Evolutionary conservation across 2,888 invertebrate genomes (phyloP).

Genomic region (Chelonus formosanus): DNA sequence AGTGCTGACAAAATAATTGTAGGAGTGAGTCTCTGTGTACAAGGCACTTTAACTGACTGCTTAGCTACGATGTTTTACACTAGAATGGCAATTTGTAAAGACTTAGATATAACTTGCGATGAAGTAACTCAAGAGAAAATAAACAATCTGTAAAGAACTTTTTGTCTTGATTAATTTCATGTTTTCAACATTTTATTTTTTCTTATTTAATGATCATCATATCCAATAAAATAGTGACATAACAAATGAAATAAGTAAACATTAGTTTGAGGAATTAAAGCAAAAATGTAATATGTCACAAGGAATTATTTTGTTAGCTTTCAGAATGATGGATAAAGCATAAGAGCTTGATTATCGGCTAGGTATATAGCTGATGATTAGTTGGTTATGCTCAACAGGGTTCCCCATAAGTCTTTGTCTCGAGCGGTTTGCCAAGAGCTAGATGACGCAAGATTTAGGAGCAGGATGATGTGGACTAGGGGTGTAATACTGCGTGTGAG

Average conservation of each 20-base stretch:
- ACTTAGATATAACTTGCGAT: constrained; percentile 1
- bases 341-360: too few relatives aligned
- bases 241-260: too few relatives aligned
- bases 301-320: too few relatives aligned
- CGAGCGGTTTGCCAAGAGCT: not conserved
- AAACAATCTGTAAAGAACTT: too few relatives aligned
- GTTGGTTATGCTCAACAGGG: constrained; percentile 9
- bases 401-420: constrained; percentile 12
- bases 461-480: not conserved
- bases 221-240: too few relatives aligned
- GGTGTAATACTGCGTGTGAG: constrained; percentile 7
- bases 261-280: too few relatives aligned
- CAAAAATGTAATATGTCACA: too few relatives aligned
- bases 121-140: too few relatives aligned
- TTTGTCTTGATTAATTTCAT: too few relatives aligned
- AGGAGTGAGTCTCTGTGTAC: constrained; percentile 25
- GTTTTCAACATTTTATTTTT: too few relatives aligned
- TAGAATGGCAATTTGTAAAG: constrained; percentile 16
- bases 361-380: not conserved
- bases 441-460: constrained; percentile 16
- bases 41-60: constrained; percentile 29
- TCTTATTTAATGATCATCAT: too few relatives aligned
- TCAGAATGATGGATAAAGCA: too few relatives aligned
- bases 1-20: constrained; percentile 30
- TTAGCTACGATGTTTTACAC: constrained; percentile 18